Evolutionary conservation across 1,140 invertebrate species (phyloP).

Genomic region (Lepidostoma basale): DNA sequence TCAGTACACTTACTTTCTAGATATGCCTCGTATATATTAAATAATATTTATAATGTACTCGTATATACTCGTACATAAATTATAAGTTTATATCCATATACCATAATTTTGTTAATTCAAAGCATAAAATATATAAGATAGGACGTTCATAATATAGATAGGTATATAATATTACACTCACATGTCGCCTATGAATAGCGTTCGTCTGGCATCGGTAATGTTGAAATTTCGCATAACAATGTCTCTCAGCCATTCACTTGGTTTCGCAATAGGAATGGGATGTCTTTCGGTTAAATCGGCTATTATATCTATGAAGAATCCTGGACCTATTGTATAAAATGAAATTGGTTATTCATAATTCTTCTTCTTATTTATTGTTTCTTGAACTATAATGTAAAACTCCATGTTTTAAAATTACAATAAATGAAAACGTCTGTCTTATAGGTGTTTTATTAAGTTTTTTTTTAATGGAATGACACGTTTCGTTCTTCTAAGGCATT

Average conservation of each 20-base stretch:
- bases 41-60: background rate
- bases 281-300: constrained; percentile 48
- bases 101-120: no score
- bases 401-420: background rate
- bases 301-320: constrained; percentile 53
- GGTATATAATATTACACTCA: constrained; percentile 24
- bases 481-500: no score
- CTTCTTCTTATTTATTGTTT: no score
- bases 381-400: background rate
- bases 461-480: no score
- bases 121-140: no score
- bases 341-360: no score
- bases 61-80: background rate
- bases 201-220: constrained; percentile 51
- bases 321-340: constrained; percentile 50
- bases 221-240: constrained; percentile 42
- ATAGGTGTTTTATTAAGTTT: no score
- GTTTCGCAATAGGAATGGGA: constrained; percentile 55
- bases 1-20: no score
- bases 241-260: constrained; percentile 51
- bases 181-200: constrained; percentile 62
- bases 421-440: background rate
- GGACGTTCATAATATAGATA: no score
- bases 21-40: no score
- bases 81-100: background rate